A percentile compares a stretch with the other conserved stretches of the same genome.
Evolutionary conservation across 2,888 invertebrate genomes (phyloP).

Genomic region (Rhingia rostrata): DNA sequence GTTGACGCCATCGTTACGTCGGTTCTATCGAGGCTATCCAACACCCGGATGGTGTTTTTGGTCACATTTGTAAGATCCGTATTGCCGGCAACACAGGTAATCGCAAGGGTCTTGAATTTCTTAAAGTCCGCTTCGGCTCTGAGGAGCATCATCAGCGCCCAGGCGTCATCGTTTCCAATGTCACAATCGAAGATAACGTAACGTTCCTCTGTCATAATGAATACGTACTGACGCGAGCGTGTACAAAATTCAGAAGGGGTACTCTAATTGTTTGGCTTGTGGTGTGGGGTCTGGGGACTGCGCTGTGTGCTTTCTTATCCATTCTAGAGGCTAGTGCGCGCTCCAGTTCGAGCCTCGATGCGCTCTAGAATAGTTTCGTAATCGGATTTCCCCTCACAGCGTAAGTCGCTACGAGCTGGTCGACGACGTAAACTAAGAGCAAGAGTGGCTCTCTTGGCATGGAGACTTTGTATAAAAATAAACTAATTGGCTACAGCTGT

Average conservation of each 20-base stretch:
- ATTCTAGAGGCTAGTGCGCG: no score
- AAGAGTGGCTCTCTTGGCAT: no score
- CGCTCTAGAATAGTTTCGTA: no score
- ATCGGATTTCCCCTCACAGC: no score
- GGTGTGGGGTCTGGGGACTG: not conserved
- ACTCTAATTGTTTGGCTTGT: not conserved
- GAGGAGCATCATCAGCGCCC: conserved; percentile 85
- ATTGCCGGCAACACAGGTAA: conserved; percentile 90
- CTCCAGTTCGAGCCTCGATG: no score
- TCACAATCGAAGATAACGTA: conserved; percentile 85
- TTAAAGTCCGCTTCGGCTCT: conserved; percentile 82
- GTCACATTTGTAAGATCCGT: conserved; percentile 87
- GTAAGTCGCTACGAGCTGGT: no score
- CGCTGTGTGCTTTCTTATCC: no score
- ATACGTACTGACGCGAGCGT: conserved; percentile 15
- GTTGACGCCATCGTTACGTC: conserved; percentile 84
- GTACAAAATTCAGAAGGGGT: conserved; percentile 4
- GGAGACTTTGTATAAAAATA: no score
- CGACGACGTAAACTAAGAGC: no score
- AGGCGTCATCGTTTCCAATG: conserved; percentile 86
- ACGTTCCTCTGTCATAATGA: conserved; percentile 66
- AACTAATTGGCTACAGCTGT: no score
- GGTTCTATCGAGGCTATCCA: conserved; percentile 85
- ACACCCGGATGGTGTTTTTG: conserved; percentile 87
- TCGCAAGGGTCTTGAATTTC: conserved; percentile 84